Evolutionary conservation across 2,888 invertebrate species (phyloP), one percentile per base, ranked within the genome.

Genomic region (Eupithecia subfuscata): DNA sequence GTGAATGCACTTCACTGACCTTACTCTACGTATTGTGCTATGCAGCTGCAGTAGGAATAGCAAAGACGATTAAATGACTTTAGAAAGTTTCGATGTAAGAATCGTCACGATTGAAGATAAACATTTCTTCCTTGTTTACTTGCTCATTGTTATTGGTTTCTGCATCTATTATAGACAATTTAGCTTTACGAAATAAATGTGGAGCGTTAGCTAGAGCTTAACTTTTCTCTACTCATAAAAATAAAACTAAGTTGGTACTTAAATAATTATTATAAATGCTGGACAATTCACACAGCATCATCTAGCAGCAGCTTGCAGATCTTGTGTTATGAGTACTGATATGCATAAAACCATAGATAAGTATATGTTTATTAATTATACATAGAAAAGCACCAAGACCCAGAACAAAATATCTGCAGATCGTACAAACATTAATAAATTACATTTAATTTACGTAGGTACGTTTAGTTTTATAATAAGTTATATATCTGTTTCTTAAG

Each of bases 1-100:
- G 94, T 94, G 94, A 94, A 94, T 86, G 94, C 88, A 92, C 94
- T 90, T 84, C 75, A 84, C 87, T 94, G 94, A 94, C 94, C 94
- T 92, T 90, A 88, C 86, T 82, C 88, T 88, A 73, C 76, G 75
- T 78, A 93, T 93, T 92, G 92, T 93, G 84, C 87, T 85, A 37
- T 37, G 79, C 65, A 70, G 71, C 34, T 75, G 72, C 78, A 71
- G 89, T 88, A 92, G 81, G 77, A 90, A 81, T 79, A 79, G 85
- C 87, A 90, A 18, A 67, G n/a, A 60, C 12, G 60, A 6, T 60
- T 5, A 60, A 60, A 60, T 60, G 25, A 12, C 25, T 60, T 60
- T 60, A 60, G 60, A 60, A 60, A 60, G 60, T 60, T 56, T 22
- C 22, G 22, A 56, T 22, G 56, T 22, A 56, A 56, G n/a, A 56